Percentiles rank a stretch among this genome's conserved stretches.
These are phyloP conservation scores for Dioctria linearis DNA, from an alignment of 2,888 invertebrate genomes.

Conservation along the genomic window DNA sequence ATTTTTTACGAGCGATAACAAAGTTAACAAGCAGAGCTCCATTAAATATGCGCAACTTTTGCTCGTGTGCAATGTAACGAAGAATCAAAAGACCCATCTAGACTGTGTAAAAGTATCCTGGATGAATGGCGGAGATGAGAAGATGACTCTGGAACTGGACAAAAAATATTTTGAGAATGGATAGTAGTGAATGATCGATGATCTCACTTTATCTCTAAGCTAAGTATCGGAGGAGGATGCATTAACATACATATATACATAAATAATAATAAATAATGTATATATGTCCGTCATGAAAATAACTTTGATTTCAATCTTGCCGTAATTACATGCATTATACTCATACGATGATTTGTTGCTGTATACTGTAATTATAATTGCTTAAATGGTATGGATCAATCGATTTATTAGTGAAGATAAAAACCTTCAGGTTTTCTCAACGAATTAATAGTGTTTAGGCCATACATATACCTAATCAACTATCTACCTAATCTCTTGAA, in stretches of 20 bases:
- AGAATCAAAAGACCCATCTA: neutral
- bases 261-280: neutral
- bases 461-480: too few species aligned
- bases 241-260: too few species aligned
- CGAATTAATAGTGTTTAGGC: too few species aligned
- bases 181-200: constrained; percentile 16
- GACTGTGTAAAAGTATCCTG: constrained; percentile 9
- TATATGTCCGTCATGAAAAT: constrained; percentile 32
- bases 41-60: constrained; percentile 16
- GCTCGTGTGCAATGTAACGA: neutral
- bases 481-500: too few species aligned
- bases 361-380: neutral
- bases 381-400: too few species aligned
- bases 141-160: neutral
- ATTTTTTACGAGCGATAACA: constrained; percentile 26
- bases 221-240: too few species aligned
- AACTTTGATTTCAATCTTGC: constrained; percentile 24
- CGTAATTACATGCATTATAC: constrained; percentile 37
- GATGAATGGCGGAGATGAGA: neutral
- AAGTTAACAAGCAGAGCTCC: constrained; percentile 15
- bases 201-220: constrained; percentile 17
- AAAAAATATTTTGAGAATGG: neutral
- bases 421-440: too few species aligned
- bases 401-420: too few species aligned
- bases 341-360: constrained; percentile 7